These are phyloP conservation scores for Theonella swinhoei DNA, from an alignment of 37 sponge, comb jelly and placozoan species.

Conservation along the genomic window DNA sequence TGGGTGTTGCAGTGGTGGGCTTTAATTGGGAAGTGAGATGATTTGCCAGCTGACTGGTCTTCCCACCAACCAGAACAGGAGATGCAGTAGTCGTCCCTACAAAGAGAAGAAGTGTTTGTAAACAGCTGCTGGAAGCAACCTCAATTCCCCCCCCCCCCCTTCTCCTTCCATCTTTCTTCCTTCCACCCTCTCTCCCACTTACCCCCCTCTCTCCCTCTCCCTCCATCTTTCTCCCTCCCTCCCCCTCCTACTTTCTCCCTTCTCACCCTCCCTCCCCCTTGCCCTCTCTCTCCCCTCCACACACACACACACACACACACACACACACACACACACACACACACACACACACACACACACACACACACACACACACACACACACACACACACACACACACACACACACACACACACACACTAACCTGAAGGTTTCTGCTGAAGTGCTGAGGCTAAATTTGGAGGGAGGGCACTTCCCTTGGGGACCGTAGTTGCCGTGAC, in stretches of 20 bases:
- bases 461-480: conserved; percentile 10
- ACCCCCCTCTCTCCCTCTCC: not conserved
- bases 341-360: conserved; percentile 24
- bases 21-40: not conserved
- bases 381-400: not conserved
- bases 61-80: not conserved
- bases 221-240: not conserved
- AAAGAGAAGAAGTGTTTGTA: not conserved
- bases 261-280: not conserved
- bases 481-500: conserved; percentile 71
- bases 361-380: not conserved
- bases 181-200: too few species aligned
- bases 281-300: conserved; percentile 1
- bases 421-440: not conserved
- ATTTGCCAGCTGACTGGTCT: not conserved
- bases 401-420: not conserved
- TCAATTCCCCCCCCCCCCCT: too few species aligned
- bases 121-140: too few species aligned
- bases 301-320: conserved; percentile 27
- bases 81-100: not conserved
- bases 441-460: not conserved
- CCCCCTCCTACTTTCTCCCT: too few species aligned
- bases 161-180: too few species aligned
- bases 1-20: not conserved
- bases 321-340: conserved; percentile 20